A percentile compares a stretch with the other conserved stretches of the same genome.
Evolutionary conservation across 2,113 vertebrate species (phyloP).

Genomic region (Atrichornis clamosus): DNA sequence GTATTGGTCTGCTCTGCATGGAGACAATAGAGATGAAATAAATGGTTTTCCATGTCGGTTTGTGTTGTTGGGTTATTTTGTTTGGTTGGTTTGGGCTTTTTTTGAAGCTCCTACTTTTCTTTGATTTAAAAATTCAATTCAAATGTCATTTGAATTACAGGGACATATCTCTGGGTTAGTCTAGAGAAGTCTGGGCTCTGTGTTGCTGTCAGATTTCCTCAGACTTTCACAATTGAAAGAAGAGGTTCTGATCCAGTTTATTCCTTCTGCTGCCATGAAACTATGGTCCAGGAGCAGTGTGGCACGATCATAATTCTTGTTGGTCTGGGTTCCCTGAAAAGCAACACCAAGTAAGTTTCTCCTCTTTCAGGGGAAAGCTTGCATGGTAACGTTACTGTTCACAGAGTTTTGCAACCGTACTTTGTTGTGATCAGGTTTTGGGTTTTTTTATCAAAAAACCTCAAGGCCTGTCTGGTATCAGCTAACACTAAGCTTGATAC

Average conservation of each 20-base stretch:
- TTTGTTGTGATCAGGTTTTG: neutral
- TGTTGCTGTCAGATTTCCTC: neutral
- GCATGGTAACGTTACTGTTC: neutral
- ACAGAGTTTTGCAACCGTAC: neutral
- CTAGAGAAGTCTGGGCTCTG: neutral
- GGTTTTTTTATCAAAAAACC: neutral
- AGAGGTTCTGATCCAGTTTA: neutral
- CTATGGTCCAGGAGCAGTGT: neutral
- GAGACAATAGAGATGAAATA: constrained; percentile 70
- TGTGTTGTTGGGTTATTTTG: neutral
- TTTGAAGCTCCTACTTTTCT: neutral
- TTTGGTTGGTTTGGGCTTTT: neutral
- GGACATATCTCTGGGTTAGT: neutral
- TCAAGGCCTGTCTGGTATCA: neutral
- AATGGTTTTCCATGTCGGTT: neutral
- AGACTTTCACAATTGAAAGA: neutral
- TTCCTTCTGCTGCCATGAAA: neutral
- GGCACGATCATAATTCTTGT: neutral
- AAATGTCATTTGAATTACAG: neutral
- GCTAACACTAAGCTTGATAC: neutral
- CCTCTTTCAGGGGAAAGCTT: neutral
- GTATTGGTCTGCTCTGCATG: constrained; percentile 55
- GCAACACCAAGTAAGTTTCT: neutral
- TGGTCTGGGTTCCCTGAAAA: neutral
- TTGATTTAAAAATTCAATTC: neutral